These are phyloP conservation scores for Lycia hirtaria DNA, from an alignment of 2,888 invertebrate species.

Conservation along the genomic window DNA sequence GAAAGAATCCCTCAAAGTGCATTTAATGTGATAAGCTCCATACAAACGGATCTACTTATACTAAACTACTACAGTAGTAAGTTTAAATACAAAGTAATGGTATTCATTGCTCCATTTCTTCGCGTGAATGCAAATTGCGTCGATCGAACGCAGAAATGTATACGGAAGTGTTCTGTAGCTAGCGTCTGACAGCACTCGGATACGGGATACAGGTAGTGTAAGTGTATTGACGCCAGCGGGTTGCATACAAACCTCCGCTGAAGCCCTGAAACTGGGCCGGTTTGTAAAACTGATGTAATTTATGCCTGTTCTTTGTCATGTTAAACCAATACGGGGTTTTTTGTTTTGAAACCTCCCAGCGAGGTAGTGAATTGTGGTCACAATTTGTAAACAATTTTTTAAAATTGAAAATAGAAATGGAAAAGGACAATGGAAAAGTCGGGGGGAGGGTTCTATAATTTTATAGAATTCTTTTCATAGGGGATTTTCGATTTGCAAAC, in stretches of 20 bases:
- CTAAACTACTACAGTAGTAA: no score
- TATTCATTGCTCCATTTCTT: constrained; percentile 19
- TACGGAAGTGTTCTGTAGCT: constrained; percentile 49
- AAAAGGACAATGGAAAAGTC: no score
- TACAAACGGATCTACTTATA: no score
- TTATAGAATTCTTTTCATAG: no score
- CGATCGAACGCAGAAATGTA: constrained; percentile 47
- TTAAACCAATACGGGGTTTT: constrained; percentile 14
- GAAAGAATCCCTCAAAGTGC: no score
- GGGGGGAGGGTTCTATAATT: no score
- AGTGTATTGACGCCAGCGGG: constrained; percentile 45
- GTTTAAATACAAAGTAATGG: constrained; percentile 3
- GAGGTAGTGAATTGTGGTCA: neutral
- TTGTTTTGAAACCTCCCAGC: constrained; percentile 1
- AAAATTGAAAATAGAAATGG: no score
- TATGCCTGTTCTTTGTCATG: constrained; percentile 20
- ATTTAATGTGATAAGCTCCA: no score
- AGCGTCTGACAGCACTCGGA: constrained; percentile 53
- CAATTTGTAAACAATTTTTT: no score
- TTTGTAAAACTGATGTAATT: constrained; percentile 20
- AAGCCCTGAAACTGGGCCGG: constrained; percentile 24
- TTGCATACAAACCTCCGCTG: constrained; percentile 23
- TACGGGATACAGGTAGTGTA: no score
- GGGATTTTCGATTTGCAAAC: no score
- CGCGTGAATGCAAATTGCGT: constrained; percentile 22